Evolutionary conservation across 2,888 invertebrate species (phyloP).

Genomic region (Smittia aterrima): DNA sequence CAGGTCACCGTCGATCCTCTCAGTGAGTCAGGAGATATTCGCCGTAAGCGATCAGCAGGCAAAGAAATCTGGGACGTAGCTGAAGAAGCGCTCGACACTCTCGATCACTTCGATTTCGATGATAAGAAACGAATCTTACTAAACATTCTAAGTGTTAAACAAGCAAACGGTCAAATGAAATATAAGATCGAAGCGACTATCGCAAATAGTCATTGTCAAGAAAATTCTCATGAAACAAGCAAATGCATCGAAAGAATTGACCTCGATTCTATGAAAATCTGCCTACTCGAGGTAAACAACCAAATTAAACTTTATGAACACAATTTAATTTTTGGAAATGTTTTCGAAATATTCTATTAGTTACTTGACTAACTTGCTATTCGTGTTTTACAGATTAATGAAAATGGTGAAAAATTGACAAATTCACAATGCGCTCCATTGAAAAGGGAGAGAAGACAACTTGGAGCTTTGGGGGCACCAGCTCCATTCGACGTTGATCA

Average conservation of each 20-base stretch:
- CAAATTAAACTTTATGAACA: background rate
- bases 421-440: constrained; percentile 15
- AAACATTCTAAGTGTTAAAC: constrained; percentile 53
- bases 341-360: background rate
- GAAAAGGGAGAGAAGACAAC: background rate
- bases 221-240: constrained; percentile 44
- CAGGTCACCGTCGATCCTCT: constrained; percentile 13
- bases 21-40: background rate
- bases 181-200: constrained; percentile 52
- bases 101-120: constrained; percentile 57
- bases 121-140: constrained; percentile 55
- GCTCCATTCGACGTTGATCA: background rate
- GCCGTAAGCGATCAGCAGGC: background rate
- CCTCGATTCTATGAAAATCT: constrained; percentile 1
- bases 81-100: constrained; percentile 53
- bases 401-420: background rate
- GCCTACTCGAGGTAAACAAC: constrained; percentile 17
- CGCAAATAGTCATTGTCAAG: constrained; percentile 54
- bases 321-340: no score
- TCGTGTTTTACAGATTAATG: background rate
- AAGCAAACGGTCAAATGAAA: constrained; percentile 44
- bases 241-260: constrained; percentile 21
- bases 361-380: background rate
- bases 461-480: background rate
- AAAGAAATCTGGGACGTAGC: constrained; percentile 50